A percentile compares a stretch with the other conserved stretches of the same genome.
These are phyloP conservation scores for Temnothorax ravouxi DNA, from an alignment of 2,888 invertebrate genomes.

Conservation along the genomic window DNA sequence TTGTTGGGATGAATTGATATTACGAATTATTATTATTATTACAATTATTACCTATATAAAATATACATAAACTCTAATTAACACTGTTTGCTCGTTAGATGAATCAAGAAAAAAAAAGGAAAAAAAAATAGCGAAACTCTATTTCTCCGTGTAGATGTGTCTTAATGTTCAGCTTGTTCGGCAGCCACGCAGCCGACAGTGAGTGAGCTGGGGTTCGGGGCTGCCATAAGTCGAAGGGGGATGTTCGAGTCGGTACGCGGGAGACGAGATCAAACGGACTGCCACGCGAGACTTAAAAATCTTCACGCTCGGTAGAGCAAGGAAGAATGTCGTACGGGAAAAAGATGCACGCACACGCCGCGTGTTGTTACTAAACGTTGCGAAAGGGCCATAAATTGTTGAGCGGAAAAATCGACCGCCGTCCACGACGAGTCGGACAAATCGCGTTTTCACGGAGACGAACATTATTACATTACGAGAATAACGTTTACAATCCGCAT, in stretches of 20 bases:
- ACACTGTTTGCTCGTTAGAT: constrained; percentile 84
- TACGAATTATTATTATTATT: constrained; percentile 79
- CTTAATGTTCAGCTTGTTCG: constrained; percentile 82
- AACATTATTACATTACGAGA: not conserved
- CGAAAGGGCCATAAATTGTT: constrained; percentile 1
- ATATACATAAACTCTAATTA: constrained; percentile 83
- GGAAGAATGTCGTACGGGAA: constrained; percentile 11
- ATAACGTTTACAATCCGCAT: not conserved
- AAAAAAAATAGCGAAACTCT: constrained; percentile 75
- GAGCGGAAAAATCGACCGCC: constrained; percentile 23
- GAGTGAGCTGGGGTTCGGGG: constrained; percentile 55
- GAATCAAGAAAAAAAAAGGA: constrained; percentile 72
- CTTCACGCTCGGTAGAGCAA: constrained; percentile 27
- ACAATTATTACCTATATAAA: constrained; percentile 77
- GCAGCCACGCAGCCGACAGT: constrained; percentile 58
- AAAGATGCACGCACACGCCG: constrained; percentile 27
- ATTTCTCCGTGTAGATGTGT: constrained; percentile 83
- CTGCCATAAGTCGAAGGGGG: constrained; percentile 40
- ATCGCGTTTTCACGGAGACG: not conserved
- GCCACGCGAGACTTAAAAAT: constrained; percentile 47
- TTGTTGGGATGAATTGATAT: constrained; percentile 83
- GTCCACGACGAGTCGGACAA: not conserved
- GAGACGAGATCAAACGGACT: constrained; percentile 44
- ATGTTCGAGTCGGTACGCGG: constrained; percentile 39
- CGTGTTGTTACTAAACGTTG: constrained; percentile 42